These are phyloP conservation scores for Artibeus lituratus DNA, from an alignment of 2,797 vertebrate species.

Conservation along the genomic window DNA sequence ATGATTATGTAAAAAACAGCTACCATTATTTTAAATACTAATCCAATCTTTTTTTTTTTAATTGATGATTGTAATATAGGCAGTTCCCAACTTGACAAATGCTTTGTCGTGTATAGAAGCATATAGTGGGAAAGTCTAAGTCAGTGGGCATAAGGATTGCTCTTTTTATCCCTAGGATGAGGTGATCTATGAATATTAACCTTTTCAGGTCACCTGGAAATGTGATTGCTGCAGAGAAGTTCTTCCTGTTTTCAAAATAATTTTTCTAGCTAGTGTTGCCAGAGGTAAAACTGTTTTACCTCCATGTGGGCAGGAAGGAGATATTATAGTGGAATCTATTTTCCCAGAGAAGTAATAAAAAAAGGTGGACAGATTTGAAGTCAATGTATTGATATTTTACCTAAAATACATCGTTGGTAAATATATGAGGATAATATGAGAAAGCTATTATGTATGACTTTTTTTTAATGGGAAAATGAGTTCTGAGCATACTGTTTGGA, in stretches of 20 bases:
- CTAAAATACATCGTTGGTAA: constrained; percentile 9
- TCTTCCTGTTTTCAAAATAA: constrained; percentile 31
- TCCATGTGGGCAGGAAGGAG: neutral
- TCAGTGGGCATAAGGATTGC: neutral
- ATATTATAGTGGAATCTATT: constrained; percentile 31
- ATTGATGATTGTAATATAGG: constrained; percentile 27
- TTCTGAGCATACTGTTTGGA: neutral
- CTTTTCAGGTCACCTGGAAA: constrained; percentile 30
- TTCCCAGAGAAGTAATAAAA: constrained; percentile 20
- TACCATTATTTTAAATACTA: constrained; percentile 35
- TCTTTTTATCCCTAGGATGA: neutral
- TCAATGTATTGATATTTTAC: neutral
- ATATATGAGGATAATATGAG: neutral
- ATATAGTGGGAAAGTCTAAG: neutral
- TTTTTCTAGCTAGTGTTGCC: neutral
- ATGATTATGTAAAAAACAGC: neutral
- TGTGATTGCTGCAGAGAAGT: neutral
- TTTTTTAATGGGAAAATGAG: constrained; percentile 12
- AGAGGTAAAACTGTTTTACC: neutral
- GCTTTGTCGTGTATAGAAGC: neutral
- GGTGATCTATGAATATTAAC: neutral
- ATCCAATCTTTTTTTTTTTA: neutral
- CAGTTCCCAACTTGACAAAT: constrained; percentile 30
- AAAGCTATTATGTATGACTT: neutral
- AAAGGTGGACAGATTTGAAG: neutral